Evolutionary conservation across 2,888 invertebrate species (phyloP).

Genomic region (Platycnemis pennipes): DNA sequence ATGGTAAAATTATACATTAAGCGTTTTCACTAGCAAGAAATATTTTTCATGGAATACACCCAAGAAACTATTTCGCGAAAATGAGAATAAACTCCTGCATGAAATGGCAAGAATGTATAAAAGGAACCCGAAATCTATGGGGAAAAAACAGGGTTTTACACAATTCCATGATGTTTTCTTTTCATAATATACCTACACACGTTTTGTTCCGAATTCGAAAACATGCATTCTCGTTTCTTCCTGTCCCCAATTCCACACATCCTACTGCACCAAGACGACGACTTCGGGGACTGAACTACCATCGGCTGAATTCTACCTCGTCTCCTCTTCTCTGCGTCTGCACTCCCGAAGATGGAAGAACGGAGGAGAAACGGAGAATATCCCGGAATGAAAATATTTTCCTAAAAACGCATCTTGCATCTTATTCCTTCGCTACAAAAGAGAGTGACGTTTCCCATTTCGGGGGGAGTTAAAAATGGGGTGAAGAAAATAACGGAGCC

Average conservation of each 20-base stretch:
- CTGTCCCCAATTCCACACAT: not conserved
- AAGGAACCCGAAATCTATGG: too few relatives aligned
- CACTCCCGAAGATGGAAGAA: not conserved
- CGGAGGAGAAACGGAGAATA: not conserved
- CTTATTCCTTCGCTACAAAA: not conserved
- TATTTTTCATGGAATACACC: not conserved
- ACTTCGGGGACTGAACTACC: not conserved
- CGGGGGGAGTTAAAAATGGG: not conserved
- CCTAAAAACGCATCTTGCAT: not conserved
- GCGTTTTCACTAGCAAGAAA: not conserved
- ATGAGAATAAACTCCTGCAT: not conserved
- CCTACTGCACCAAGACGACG: not conserved
- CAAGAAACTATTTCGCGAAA: not conserved
- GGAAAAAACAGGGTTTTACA: too few relatives aligned
- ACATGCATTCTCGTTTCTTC: too few relatives aligned
- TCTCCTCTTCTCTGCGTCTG: not conserved
- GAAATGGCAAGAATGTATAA: not conserved
- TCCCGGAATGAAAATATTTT: conserved; percentile 10
- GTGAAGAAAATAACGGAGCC: not conserved
- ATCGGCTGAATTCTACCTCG: not conserved
- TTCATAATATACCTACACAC: not conserved
- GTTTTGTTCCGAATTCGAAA: too few relatives aligned
- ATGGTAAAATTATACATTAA: not conserved
- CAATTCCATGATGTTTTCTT: not conserved
- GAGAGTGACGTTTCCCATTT: conserved; percentile 28